phyloP scores from a whole-genome alignment of 2,113 vertebrate genomes.

The Brachyhypopomus gauderio region DNA sequence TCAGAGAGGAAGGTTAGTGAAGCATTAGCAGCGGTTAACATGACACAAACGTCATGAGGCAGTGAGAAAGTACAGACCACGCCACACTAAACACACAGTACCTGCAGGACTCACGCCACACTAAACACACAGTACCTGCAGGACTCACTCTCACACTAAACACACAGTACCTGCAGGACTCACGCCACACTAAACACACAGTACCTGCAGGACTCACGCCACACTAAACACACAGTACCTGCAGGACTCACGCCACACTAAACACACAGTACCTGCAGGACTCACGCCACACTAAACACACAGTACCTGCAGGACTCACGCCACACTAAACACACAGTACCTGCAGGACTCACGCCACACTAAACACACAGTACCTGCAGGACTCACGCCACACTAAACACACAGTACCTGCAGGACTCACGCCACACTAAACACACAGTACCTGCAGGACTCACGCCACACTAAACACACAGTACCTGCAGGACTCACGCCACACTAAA shows the following conservation, averaged over 20 bases:
- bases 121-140: no score
- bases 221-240: not conserved
- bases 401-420: no score
- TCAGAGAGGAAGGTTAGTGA: slow-evolving; percentile 71
- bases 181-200: not conserved
- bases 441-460: not conserved
- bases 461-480: not conserved
- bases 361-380: not conserved
- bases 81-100: not conserved
- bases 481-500: not conserved
- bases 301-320: no score
- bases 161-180: no score
- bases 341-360: not conserved
- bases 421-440: not conserved
- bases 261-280: not conserved
- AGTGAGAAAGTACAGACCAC: not conserved
- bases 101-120: no score
- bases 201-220: no score
- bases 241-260: not conserved
- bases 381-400: not conserved
- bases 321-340: not conserved
- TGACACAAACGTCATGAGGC: not conserved
- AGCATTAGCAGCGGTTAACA: slow-evolving; percentile 47
- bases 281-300: not conserved
- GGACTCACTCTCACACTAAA: not conserved